phyloP scores from a whole-genome alignment of 2,888 invertebrate species.

The Cerceris rybyensis region DNA sequence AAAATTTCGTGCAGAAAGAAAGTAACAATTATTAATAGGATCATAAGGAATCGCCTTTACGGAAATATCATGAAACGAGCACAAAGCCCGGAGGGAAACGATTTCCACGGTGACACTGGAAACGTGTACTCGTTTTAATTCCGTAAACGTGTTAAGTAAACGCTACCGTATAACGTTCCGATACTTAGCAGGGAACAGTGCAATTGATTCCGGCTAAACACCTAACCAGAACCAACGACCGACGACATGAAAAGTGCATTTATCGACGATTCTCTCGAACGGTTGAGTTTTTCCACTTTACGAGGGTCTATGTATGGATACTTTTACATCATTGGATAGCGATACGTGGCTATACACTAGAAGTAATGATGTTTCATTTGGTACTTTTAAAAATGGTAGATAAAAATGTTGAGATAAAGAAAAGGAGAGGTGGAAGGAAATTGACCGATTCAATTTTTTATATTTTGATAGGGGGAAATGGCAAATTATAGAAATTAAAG shows the following conservation, averaged over 20 bases:
- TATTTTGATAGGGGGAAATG: no score
- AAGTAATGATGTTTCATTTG: no score
- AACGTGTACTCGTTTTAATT: slow-evolving; percentile 15
- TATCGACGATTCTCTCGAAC: not conserved
- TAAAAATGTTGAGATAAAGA: no score
- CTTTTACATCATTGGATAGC: no score
- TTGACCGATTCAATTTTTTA: no score
- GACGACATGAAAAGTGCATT: not conserved
- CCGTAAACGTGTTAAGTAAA: slow-evolving; percentile 29
- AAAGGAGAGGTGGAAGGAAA: no score
- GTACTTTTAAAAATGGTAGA: no score
- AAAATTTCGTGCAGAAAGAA: slow-evolving; percentile 42
- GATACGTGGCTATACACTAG: no score
- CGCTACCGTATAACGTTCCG: slow-evolving; percentile 27
- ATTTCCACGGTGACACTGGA: slow-evolving; percentile 17
- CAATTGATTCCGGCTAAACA: not conserved
- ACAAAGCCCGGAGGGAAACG: not conserved
- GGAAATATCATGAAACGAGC: slow-evolving; percentile 13
- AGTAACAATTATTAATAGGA: slow-evolving; percentile 21
- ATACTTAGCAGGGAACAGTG: slow-evolving; percentile 12
- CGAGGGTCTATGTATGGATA: no score
- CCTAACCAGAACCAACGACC: not conserved
- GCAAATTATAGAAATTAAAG: no score
- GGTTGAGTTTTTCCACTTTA: not conserved
- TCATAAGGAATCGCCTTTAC: not conserved